phyloP scores from a whole-genome alignment of 2,113 vertebrate species.

The Myxocyprinus asiaticus region DNA sequence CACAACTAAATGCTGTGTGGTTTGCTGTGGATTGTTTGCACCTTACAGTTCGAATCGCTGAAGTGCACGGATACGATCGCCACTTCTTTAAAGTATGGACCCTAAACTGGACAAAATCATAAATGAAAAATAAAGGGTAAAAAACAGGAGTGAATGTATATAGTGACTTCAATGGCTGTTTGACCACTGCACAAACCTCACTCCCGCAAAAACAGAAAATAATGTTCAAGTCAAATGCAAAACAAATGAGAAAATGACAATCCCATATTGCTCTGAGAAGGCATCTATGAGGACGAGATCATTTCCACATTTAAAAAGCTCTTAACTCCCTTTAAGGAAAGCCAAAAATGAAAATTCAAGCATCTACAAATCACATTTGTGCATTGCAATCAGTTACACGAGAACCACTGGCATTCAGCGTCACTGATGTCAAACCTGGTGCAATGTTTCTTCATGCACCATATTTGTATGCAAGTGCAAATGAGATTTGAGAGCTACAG shows the following conservation, averaged over 20 bases:
- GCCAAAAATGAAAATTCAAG: too few relatives aligned
- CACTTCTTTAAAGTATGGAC: background rate
- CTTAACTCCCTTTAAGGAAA: too few relatives aligned
- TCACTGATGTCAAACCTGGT: too few relatives aligned
- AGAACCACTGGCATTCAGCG: background rate
- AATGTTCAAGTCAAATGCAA: background rate
- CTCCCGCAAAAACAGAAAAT: background rate
- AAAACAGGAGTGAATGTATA: background rate
- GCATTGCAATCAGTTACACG: background rate
- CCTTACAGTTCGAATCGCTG: background rate
- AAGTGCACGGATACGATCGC: background rate
- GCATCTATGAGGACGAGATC: background rate
- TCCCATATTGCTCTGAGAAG: background rate
- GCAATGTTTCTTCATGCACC: too few relatives aligned
- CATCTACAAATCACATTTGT: background rate
- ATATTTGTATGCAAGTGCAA: too few relatives aligned
- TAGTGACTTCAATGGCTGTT: slow-evolving; percentile 24
- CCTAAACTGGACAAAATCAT: background rate
- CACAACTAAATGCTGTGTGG: slow-evolving; percentile 22
- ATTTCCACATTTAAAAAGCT: background rate
- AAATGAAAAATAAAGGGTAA: background rate
- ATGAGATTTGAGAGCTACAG: too few relatives aligned
- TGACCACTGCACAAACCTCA: slow-evolving; percentile 33
- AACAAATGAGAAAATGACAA: too few relatives aligned
- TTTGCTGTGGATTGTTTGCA: slow-evolving; percentile 4